Conservation (phyloP, 2,113 vertebrate species). For the Falcunculus frontatus region DNA sequence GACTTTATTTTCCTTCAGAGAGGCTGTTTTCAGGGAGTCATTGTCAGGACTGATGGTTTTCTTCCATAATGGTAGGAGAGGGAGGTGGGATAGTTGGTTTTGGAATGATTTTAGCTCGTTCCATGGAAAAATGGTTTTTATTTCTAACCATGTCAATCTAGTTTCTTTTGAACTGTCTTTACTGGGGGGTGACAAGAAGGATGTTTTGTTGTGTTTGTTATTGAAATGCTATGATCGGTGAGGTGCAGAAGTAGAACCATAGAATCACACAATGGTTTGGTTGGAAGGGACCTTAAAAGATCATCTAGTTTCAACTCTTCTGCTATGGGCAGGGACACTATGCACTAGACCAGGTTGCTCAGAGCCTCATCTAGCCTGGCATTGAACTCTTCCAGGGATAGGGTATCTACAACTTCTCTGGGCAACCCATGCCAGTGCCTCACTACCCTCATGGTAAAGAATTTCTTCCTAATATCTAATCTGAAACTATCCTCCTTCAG, state of each 20-base stretch:
- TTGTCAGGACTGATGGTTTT: not conserved
- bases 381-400: not conserved
- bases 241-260: not conserved
- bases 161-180: not conserved
- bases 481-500: not conserved
- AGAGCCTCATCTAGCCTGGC: not conserved
- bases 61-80: not conserved
- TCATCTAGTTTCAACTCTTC: not conserved
- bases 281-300: not conserved
- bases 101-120: rapidly evolving
- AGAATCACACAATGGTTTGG: not conserved
- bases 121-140: not conserved
- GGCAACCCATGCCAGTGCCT: not conserved
- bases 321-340: not conserved
- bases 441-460: not conserved
- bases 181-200: not conserved
- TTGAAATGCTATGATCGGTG: not conserved
- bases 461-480: not conserved
- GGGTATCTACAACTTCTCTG: not conserved
- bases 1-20: not conserved
- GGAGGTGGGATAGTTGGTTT: not conserved
- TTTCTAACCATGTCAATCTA: not conserved
- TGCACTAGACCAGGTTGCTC: not conserved
- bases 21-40: not conserved
- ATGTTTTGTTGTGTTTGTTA: not conserved